Evolutionary conservation across 2,797 vertebrate species (phyloP), one percentile per base, ranked within the genome.

Genomic region (Setipinna tenuifilis): DNA sequence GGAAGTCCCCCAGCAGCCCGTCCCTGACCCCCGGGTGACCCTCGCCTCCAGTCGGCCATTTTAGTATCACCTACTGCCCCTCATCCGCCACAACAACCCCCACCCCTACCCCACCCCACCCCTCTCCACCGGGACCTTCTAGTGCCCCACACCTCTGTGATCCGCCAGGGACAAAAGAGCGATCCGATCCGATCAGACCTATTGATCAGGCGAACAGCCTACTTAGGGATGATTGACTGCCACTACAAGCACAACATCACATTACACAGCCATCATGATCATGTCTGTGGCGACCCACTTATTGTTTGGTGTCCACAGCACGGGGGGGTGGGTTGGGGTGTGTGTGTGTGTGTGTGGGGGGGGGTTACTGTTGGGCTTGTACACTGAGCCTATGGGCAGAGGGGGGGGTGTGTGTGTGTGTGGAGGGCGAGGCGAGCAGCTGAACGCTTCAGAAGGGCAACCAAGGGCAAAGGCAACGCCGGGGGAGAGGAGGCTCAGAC

Each of bases 401-500:
- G 50, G 9, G 9, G 14, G 50, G 50, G 14, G 9, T n/a, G n/a
- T n/a, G 7, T 54, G 50, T 10, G 50, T 2, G 9, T 54, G 50
- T 9, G 50, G 50, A 54, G 50, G 50, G 50, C 50, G 31, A 31
- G 50, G 50, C 50, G 31, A 31, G 35, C 31, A 44, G 71, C 19
- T 10, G 71, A 10, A 41, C 4, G 31, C 35, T 78, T 9, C 2
- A 9, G 71, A 44, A 41, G 71, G 17, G 35, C 31, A 44, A 1
- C 16, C 71, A 78, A 78, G 71, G 71, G 71, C 41, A 44, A 78
- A 78, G 71, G 71, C 71, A 44, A 71, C 68, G 35, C 28, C 68
- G 68, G 68, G 68, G 68, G 25, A 71, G 68, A 71, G 68, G 25
- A 35, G 3, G 14, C 5, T 21, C 17, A 78, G 71, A 21, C 71